Base-by-base conservation (phyloP, 2,113 vertebrate genomes). In the Martes martes region DNA sequence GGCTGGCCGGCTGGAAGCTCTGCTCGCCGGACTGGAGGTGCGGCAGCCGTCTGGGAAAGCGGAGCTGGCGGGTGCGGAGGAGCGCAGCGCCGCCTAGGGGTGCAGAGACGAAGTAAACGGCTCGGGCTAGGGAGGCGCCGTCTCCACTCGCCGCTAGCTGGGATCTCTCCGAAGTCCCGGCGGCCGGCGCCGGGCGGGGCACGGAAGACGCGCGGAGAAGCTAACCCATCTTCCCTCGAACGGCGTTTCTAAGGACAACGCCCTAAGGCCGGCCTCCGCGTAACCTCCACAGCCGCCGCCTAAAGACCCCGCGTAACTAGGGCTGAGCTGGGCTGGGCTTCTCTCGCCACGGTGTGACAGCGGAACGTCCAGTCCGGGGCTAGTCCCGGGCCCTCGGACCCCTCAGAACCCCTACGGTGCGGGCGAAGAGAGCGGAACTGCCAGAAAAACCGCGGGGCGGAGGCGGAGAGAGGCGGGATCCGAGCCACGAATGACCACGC, bases 51-150 rank as follows among this genome's bases (percentile, higher is more conserved):
- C 98, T 91, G 96, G 78, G 52, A 19, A 93, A 36, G 84, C 23
- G 0, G 15, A 71, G 82, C 21, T 14, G 13, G 73, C 55, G 26
- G 23, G 89, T 74, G 96, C 47, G 33, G 97, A 96, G 97, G 92
- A 6, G 86, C 67, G 65, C 98, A 98, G 98, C 97, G 98, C 98
- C 98, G 97, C 98, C 94, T 98, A 98, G 95, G 81, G 98, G 95
- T 84, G 82, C 23, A 42, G 52, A 23, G 39, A 4, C n/a, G 21
- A 14, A 63, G 36, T 0, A 4, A 65, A 36, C 14, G 0, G 65
- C 80, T 65, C 1, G 1, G 7, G 61, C 9, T 0, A 4, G 4
- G 13, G 59, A 21, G 16, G 65, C 8, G 18, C 65, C 0, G 2
- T 16, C 80, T 42, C 74, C 6, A 0, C 6, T 3, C 21, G 4